Conservation (phyloP, 2,113 vertebrate species). For the Cyprinus carpio region DNA sequence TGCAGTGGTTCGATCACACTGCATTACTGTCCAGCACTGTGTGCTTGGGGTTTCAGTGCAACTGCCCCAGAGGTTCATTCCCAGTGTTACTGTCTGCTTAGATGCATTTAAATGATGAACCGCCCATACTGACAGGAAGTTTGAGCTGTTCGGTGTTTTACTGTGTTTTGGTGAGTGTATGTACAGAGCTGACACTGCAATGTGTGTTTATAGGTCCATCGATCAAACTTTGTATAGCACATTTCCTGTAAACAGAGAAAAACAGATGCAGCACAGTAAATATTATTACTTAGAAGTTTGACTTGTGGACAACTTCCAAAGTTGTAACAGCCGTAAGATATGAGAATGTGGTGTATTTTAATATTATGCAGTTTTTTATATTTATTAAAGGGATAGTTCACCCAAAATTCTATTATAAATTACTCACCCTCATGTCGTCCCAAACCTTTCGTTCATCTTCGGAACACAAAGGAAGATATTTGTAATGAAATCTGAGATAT, state of each 20-base stretch:
- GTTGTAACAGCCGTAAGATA: too few species aligned
- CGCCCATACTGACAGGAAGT: conserved; percentile 19
- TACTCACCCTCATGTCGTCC: too few species aligned
- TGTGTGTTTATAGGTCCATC: conserved; percentile 3
- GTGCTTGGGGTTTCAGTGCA: conserved; percentile 2
- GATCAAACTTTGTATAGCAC: conserved; percentile 25
- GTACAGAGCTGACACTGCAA: background rate
- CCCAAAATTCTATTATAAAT: too few species aligned
- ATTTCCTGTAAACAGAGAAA: conserved; percentile 26
- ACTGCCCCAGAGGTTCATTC: background rate
- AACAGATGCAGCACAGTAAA: conserved; percentile 13
- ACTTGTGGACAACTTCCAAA: background rate
- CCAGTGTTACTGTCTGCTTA: background rate
- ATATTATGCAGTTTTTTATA: too few species aligned
- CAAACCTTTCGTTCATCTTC: too few species aligned
- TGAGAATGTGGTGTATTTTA: background rate
- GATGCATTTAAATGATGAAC: conserved; percentile 14
- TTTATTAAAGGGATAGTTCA: background rate
- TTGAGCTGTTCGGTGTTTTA: conserved; percentile 12
- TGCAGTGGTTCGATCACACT: conserved; percentile 24
- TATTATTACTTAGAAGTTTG: background rate
- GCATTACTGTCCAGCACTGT: conserved; percentile 24
- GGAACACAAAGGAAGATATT: too few species aligned
- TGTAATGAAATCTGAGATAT: too few species aligned
- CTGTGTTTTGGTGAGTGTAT: background rate